These are phyloP conservation scores for Ictidomys tridecemlineatus DNA, from an alignment of 2,113 vertebrate species.

Conservation along the genomic window DNA sequence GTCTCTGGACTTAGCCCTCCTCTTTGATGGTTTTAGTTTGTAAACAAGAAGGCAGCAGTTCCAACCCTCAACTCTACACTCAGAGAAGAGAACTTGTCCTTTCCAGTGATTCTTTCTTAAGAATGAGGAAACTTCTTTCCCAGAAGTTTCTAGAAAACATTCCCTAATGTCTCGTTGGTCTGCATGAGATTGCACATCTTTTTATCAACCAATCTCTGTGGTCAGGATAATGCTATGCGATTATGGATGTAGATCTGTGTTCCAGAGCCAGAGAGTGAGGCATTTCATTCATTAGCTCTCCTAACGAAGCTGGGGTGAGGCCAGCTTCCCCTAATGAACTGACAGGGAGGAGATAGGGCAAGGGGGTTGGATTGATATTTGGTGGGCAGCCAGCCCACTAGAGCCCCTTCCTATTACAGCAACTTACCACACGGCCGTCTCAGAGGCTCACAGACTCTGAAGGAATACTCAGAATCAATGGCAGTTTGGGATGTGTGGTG, in stretches of 20 bases:
- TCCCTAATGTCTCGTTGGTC: not conserved
- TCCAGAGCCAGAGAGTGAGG: not conserved
- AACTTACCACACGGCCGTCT: not conserved
- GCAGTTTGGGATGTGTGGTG: not conserved
- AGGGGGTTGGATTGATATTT: not conserved
- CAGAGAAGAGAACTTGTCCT: not conserved
- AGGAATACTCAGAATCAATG: not conserved
- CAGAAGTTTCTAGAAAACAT: constrained; percentile 45
- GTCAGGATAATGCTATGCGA: not conserved
- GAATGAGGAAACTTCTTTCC: not conserved
- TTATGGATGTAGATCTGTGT: not conserved
- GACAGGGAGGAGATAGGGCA: not conserved
- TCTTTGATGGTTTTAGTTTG: not conserved
- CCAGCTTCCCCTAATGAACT: not conserved
- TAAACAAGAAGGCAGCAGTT: not conserved
- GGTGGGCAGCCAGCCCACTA: not conserved
- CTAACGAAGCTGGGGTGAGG: not conserved
- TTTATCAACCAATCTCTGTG: not conserved
- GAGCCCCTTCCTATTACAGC: not conserved
- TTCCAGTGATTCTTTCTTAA: not conserved
- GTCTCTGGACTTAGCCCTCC: not conserved
- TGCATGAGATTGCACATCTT: not conserved
- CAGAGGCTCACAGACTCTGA: not conserved
- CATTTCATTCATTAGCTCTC: not conserved
- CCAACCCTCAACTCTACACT: not conserved